Base-by-base conservation (phyloP, 2,888 invertebrate species). In the Chloroclystis v-ata region DNA sequence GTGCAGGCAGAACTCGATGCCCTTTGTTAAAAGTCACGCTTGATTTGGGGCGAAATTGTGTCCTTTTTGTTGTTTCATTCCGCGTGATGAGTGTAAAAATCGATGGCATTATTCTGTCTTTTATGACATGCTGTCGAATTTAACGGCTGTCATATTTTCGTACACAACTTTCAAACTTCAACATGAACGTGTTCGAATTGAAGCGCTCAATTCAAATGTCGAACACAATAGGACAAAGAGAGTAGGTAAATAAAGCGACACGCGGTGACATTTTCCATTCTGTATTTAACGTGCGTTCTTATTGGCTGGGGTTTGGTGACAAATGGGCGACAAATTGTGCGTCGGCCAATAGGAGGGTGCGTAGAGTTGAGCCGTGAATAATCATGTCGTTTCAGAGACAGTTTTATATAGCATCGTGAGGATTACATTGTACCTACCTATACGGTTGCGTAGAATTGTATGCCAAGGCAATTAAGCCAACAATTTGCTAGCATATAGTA, bases 21-120 rank as follows among this genome's bases (percentile, higher is more conserved):
- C 84, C 79, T 80, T 82, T 81, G 80, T 82, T 75, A 70, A 74
- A 79, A 81, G 85, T 85, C 83, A 85, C 82, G 86, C 78, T 83
- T 83, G 78, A 84, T 84, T 84, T 78, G 76, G 72, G 75, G 69
- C 78, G 70, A 82, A 84, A 83, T 82, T 75, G 73, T 83, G 84
- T 82, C 84, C 76, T 83, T 84, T 84, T 86, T 85, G 84, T 86
- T 83, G 73, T 82, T 78, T 74, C 73, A 76, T 74, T 77, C 72
- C 63, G 61, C 69, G 65, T 77, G 80, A 82, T 78, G 75, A 75
- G 79, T 84, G 79, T 78, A 80, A 78, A 81, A 82, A 78, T 81
- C 74, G 72, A 69, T 66, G 59, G 64, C 63, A 75, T 78, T 78
- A 60, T 48, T 59, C 43, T 43, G 39, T 37, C 45, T 56, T 48